Evolutionary conservation across 2,113 vertebrate genomes (phyloP).

Genomic region (Microcebus ravelobensis): DNA sequence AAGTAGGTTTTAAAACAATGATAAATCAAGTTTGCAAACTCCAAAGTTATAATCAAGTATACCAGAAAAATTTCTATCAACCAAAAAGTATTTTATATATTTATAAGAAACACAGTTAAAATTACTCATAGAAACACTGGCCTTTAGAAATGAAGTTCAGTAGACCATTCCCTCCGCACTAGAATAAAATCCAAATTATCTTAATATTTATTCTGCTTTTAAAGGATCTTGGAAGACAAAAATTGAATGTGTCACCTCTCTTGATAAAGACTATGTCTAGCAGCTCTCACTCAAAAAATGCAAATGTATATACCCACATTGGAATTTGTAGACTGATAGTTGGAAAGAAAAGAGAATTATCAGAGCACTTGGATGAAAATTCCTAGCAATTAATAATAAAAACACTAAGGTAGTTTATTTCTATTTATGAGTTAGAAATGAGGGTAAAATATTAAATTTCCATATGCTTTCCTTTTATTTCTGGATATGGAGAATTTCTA

Average conservation of each 20-base stretch:
- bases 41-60: not conserved
- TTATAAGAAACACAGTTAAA: not conserved
- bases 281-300: not conserved
- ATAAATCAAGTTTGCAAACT: not conserved
- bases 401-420: not conserved
- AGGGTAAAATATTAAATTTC: not conserved
- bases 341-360: constrained; percentile 2
- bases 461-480: not conserved
- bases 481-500: not conserved
- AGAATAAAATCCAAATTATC: constrained; percentile 7
- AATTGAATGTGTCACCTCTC: not conserved
- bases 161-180: not conserved
- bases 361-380: constrained; percentile 14
- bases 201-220: not conserved
- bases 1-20: not conserved
- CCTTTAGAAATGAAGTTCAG: not conserved
- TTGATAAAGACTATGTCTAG: not conserved
- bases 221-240: not conserved
- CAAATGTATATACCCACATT: not conserved
- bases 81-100: not conserved
- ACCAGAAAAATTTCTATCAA: not conserved
- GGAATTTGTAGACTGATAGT: not conserved
- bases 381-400: not conserved
- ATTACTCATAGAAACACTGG: not conserved
- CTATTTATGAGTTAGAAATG: not conserved